Evolutionary conservation across 2,113 vertebrate species (phyloP).

Genomic region (Charina bottae): DNA sequence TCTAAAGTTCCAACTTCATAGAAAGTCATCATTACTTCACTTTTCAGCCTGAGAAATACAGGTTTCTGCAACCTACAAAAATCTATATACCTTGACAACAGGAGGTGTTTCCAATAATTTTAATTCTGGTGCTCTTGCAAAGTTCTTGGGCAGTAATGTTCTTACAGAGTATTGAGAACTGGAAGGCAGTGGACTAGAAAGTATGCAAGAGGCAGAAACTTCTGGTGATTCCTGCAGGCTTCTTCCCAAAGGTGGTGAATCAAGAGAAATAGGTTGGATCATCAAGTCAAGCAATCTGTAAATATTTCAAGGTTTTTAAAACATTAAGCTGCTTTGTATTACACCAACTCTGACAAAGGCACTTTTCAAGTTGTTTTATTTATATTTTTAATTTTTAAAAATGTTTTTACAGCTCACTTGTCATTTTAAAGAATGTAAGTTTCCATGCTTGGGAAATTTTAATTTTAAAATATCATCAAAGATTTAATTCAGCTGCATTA

Average conservation of each 20-base stretch:
- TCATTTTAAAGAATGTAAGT: background rate
- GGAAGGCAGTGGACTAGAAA: constrained; percentile 55
- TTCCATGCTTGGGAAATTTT: background rate
- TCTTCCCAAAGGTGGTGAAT: constrained; percentile 48
- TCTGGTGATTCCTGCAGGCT: constrained; percentile 68
- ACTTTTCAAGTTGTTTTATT: background rate
- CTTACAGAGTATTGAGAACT: background rate
- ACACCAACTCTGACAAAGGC: background rate
- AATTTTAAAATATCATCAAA: background rate
- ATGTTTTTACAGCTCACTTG: background rate
- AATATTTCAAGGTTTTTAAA: background rate
- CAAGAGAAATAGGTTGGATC: constrained; percentile 78
- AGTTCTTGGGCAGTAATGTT: constrained; percentile 65
- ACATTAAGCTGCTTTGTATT: background rate
- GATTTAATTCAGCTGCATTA: background rate
- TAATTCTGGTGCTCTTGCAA: constrained; percentile 80
- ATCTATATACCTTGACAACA: constrained; percentile 86
- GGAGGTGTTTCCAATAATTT: constrained; percentile 88
- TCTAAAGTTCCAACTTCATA: background rate
- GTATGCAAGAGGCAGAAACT: constrained; percentile 64
- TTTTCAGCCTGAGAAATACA: constrained; percentile 7
- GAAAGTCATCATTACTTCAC: background rate
- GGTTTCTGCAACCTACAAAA: background rate
- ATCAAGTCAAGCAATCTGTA: constrained; percentile 84
- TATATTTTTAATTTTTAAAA: background rate